Conservation (phyloP, 1,140 invertebrate species). For the Panonychus citri region DNA sequence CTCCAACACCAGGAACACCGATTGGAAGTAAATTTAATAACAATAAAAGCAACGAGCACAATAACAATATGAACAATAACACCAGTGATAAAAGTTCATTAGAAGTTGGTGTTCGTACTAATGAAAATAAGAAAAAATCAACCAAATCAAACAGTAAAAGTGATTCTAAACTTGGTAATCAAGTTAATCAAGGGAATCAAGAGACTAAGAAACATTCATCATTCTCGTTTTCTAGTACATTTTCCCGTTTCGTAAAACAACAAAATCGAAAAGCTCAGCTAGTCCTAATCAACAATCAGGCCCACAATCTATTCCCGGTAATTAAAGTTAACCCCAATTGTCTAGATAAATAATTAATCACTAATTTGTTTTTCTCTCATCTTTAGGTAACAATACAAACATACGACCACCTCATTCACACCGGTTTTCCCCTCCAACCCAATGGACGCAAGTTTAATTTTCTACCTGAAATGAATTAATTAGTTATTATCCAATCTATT, state of each 20-base stretch:
- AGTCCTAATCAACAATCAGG: background rate
- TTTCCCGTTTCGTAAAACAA: background rate
- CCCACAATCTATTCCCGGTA: background rate
- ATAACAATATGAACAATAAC: background rate
- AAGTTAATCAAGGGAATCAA: background rate
- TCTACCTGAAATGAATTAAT: too few species aligned
- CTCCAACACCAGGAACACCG: too few species aligned
- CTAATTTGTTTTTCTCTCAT: too few species aligned
- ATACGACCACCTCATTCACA: constrained; percentile 11
- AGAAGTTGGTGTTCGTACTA: background rate
- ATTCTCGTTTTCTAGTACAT: background rate
- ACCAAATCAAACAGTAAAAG: background rate
- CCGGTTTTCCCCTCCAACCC: constrained; percentile 9
- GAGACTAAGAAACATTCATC: background rate
- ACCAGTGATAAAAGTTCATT: background rate
- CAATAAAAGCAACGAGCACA: too few species aligned
- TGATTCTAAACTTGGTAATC: background rate
- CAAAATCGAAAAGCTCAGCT: background rate
- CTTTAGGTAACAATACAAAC: background rate
- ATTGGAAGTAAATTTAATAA: too few species aligned
- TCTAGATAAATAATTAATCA: too few species aligned
- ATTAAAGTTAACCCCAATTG: background rate
- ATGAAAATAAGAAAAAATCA: background rate
- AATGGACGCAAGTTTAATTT: constrained; percentile 12
- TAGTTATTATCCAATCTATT: too few species aligned